These are phyloP conservation scores for Coregonus sp. DNA, from an alignment of 2,797 vertebrate species.

Conservation along the genomic window DNA sequence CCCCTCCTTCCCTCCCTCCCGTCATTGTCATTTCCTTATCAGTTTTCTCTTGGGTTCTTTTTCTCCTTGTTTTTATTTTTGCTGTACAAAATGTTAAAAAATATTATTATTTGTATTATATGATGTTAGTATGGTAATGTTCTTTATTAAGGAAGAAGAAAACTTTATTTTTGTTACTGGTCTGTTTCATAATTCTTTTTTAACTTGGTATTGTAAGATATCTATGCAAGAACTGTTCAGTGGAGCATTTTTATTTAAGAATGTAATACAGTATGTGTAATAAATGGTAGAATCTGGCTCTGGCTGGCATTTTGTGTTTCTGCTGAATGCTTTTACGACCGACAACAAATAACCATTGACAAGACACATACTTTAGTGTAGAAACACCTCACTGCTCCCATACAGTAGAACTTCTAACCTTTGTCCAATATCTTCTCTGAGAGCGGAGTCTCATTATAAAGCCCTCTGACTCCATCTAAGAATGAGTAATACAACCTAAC, in stretches of 20 bases:
- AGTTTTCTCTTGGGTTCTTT: slow-evolving; percentile 67
- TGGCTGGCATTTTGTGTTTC: slow-evolving; percentile 52
- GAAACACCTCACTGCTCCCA: slow-evolving; percentile 10
- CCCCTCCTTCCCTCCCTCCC: slow-evolving; percentile 47
- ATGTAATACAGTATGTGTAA: slow-evolving; percentile 97
- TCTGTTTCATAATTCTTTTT: slow-evolving; percentile 99
- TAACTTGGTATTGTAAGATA: slow-evolving; percentile 99
- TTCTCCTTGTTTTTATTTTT: slow-evolving; percentile 77
- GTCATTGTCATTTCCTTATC: slow-evolving; percentile 82
- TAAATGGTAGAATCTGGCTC: slow-evolving; percentile 97
- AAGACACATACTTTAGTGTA: background rate
- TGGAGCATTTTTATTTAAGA: slow-evolving; percentile 99
- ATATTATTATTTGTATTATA: slow-evolving; percentile 99
- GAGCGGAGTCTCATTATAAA: slow-evolving; percentile 27
- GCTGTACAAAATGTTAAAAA: slow-evolving; percentile 98
- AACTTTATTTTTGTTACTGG: slow-evolving; percentile 99
- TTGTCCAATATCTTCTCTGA: slow-evolving; percentile 25
- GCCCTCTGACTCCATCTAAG: slow-evolving; percentile 25
- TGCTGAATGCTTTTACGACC: slow-evolving; percentile 38
- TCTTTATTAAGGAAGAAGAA: slow-evolving; percentile 99
- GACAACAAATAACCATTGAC: slow-evolving; percentile 50
- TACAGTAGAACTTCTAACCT: slow-evolving; percentile 25
- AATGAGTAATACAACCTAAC: slow-evolving; percentile 35
- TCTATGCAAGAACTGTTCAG: slow-evolving; percentile 99
- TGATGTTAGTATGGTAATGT: slow-evolving; percentile 98